Evolutionary conservation across 2,888 invertebrate species (phyloP).

Genomic region (Tenthredo notha): DNA sequence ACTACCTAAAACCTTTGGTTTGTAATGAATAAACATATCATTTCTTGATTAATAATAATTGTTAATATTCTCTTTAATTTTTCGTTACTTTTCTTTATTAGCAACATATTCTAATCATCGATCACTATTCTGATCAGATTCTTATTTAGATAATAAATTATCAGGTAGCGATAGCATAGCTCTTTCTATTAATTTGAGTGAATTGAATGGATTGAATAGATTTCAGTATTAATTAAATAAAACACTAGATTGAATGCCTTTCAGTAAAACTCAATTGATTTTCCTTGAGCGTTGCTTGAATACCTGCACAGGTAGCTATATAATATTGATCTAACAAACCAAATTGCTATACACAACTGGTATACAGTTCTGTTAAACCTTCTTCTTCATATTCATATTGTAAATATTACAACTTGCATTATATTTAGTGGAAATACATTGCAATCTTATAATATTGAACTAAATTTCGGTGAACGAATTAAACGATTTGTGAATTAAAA

Average conservation of each 20-base stretch:
- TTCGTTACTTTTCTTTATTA: background rate
- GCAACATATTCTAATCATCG: background rate
- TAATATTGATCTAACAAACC: slow-evolving; percentile 42
- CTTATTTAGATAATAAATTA: background rate
- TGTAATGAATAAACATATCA: background rate
- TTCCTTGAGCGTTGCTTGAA: background rate
- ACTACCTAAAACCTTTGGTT: background rate
- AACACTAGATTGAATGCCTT: background rate
- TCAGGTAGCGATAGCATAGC: background rate
- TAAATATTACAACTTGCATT: background rate
- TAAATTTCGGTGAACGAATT: background rate
- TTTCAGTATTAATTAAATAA: background rate
- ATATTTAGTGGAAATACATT: background rate
- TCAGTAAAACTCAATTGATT: slow-evolving; percentile 25
- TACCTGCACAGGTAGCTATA: background rate
- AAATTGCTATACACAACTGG: slow-evolving; percentile 15
- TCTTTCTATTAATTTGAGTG: background rate
- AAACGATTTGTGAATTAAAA: background rate
- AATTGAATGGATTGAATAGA: background rate
- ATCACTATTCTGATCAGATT: background rate
- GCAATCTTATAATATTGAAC: background rate
- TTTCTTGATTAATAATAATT: background rate
- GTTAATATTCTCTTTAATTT: background rate
- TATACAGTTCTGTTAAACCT: background rate
- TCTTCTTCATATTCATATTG: background rate